Evolutionary conservation across 2,888 invertebrate genomes (phyloP).

Genomic region (Lasioglossum figueresi): DNA sequence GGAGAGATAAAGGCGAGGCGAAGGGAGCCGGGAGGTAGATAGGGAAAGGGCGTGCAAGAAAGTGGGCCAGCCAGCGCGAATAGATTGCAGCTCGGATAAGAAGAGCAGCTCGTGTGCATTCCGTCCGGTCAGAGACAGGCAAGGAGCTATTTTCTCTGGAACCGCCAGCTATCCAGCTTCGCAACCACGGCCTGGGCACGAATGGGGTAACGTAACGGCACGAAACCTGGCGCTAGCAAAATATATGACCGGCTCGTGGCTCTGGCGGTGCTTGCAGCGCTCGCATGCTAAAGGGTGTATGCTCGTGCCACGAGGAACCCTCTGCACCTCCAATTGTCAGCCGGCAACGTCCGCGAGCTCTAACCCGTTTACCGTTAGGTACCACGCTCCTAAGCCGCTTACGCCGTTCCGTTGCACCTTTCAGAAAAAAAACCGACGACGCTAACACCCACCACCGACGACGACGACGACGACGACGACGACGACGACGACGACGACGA

Average conservation of each 20-base stretch:
- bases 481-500: neutral
- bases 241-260: slow-evolving; percentile 76
- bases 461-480: slow-evolving; percentile 14
- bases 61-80: slow-evolving; percentile 61
- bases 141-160: slow-evolving; percentile 53
- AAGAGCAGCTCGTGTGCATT: slow-evolving; percentile 53
- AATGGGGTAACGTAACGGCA: slow-evolving; percentile 66
- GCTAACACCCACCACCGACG: slow-evolving; percentile 22
- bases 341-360: slow-evolving; percentile 39
- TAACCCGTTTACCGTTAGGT: slow-evolving; percentile 63
- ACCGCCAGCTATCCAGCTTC: slow-evolving; percentile 53
- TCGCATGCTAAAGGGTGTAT: slow-evolving; percentile 72
- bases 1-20: slow-evolving; percentile 40
- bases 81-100: slow-evolving; percentile 60
- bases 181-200: slow-evolving; percentile 53
- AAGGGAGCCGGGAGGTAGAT: slow-evolving; percentile 16
- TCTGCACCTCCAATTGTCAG: neutral
- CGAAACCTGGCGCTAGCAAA: slow-evolving; percentile 67
- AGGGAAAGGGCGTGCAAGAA: slow-evolving; percentile 37
- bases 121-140: slow-evolving; percentile 63
- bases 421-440: slow-evolving; percentile 46
- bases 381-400: slow-evolving; percentile 64
- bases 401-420: slow-evolving; percentile 36
- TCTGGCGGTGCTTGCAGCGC: slow-evolving; percentile 55
- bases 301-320: slow-evolving; percentile 54